These are phyloP conservation scores for Xanthia icteritia DNA, from an alignment of 2,888 invertebrate genomes.

Conservation along the genomic window DNA sequence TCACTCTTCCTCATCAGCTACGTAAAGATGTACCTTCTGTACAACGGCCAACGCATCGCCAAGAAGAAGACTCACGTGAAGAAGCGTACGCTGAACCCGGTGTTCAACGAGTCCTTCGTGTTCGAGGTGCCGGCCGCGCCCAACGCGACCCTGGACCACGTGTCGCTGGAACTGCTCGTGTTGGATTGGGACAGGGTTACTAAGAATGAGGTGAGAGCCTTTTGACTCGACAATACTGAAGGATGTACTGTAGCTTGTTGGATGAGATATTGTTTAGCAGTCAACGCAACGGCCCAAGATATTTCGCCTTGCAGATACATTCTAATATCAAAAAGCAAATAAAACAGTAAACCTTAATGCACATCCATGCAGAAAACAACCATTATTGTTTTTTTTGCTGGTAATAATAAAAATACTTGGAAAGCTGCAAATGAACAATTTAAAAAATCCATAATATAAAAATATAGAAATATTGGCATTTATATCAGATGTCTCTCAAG, in stretches of 20 bases:
- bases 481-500: neutral
- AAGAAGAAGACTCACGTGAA: conserved; percentile 99
- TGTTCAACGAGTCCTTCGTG: conserved; percentile 99
- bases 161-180: conserved; percentile 96
- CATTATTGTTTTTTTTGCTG: neutral
- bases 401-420: neutral
- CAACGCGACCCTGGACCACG: conserved; percentile 94
- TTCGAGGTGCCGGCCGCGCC: conserved; percentile 97
- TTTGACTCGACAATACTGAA: neutral
- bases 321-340: neutral
- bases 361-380: too few relatives aligned
- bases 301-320: too few relatives aligned
- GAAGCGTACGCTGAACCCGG: conserved; percentile 99
- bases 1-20: conserved; percentile 78
- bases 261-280: neutral
- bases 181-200: conserved; percentile 99
- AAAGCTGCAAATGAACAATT: neutral
- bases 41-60: conserved; percentile 99
- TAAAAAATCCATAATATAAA: neutral
- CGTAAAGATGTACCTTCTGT: conserved; percentile 99
- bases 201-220: conserved; percentile 96
- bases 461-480: neutral
- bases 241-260: neutral
- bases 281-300: neutral
- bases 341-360: neutral